These are phyloP conservation scores for Halocynthia roretzi DNA, from an alignment of 23 tunicate genomes.

Conservation along the genomic window DNA sequence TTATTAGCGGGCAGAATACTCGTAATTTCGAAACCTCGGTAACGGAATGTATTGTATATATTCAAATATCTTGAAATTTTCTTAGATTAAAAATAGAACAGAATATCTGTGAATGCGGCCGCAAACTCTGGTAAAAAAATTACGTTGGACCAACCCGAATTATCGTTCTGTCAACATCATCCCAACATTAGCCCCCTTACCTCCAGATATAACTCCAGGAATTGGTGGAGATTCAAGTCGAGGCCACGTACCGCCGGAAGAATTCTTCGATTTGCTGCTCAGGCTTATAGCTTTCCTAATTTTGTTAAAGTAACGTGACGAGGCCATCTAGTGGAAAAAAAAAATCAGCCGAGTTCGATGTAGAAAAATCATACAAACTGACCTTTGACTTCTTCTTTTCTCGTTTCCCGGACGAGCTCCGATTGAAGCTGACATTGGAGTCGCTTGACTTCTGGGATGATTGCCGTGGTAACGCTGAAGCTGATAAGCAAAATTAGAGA, in stretches of 20 bases:
- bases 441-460: slow-evolving; percentile 24
- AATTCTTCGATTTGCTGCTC: slow-evolving; percentile 37
- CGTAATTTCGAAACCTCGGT: too few relatives aligned
- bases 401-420: slow-evolving; percentile 8
- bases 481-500: not conserved
- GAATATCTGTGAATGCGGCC: not conserved
- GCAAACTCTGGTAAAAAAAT: not conserved
- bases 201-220: slow-evolving; percentile 7
- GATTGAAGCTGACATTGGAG: slow-evolving; percentile 15
- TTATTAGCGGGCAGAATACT: too few relatives aligned
- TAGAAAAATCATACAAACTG: not conserved
- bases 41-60: too few relatives aligned
- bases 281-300: slow-evolving; percentile 33
- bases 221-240: slow-evolving; percentile 54
- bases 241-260: slow-evolving; percentile 83
- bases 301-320: not conserved
- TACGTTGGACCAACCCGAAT: too few relatives aligned
- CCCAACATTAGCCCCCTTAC: slow-evolving; percentile 9
- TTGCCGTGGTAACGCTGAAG: slow-evolving; percentile 1
- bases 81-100: too few relatives aligned
- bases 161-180: not conserved
- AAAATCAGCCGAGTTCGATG: not conserved
- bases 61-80: too few relatives aligned
- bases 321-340: not conserved
- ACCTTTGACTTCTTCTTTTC: slow-evolving; percentile 19